Conservation (phyloP, 1,140 invertebrate genomes). For the Conus ventricosus region DNA sequence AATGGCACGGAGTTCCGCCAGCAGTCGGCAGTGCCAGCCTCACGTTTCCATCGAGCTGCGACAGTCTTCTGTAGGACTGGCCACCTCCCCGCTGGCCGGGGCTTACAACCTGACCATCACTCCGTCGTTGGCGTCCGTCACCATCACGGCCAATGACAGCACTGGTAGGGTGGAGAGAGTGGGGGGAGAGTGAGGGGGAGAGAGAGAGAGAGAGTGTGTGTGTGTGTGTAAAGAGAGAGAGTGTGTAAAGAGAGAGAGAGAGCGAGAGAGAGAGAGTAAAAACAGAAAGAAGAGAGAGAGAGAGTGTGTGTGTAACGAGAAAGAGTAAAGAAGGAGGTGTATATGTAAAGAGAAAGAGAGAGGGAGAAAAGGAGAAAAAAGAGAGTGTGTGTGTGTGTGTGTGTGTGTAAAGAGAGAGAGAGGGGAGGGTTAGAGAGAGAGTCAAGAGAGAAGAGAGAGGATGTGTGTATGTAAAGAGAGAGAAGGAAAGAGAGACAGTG, state of each 20-base stretch:
- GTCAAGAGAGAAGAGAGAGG: neutral
- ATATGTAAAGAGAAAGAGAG: too few relatives aligned
- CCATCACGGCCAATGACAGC: conserved; percentile 41
- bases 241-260: neutral
- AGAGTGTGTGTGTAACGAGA: too few relatives aligned
- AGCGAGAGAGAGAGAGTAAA: too few relatives aligned
- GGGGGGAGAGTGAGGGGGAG: neutral
- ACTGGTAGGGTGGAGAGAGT: neutral
- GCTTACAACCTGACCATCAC: conserved; percentile 51
- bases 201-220: neutral
- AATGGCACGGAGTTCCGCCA: neutral
- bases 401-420: neutral
- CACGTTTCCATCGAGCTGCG: neutral
- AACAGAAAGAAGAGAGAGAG: too few relatives aligned
- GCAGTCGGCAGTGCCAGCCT: neutral
- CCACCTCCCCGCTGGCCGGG: conserved; percentile 33
- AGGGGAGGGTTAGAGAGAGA: neutral
- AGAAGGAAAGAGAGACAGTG: too few relatives aligned
- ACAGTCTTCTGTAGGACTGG: neutral
- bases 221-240: too few relatives aligned
- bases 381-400: too few relatives aligned
- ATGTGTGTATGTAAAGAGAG: too few relatives aligned
- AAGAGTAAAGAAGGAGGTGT: too few relatives aligned
- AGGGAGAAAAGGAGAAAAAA: too few relatives aligned
- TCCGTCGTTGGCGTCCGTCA: conserved; percentile 35